Base-by-base conservation (phyloP, 2,113 vertebrate species). In the Smithornis capensis region DNA sequence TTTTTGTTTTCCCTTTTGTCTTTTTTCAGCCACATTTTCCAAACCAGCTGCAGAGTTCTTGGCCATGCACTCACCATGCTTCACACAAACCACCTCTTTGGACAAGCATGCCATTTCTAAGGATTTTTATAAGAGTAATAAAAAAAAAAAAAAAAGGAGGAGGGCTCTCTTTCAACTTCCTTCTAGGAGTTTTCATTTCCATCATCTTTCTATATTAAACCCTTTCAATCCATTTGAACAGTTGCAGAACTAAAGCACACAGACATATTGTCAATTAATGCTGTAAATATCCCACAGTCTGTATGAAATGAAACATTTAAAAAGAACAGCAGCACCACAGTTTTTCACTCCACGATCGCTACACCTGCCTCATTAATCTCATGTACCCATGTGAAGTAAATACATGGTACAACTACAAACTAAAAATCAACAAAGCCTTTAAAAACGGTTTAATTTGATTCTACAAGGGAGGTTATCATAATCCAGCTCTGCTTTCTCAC, bases 211-310 rank as follows among this genome's bases (percentile, higher is more conserved):
- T 63, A 67, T 57, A 89, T 94, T 42, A 95, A 95, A 92, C 76
- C 84, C 79, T 92, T 96, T 18, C 76, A 94, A 93, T 80, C 63
- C 92, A 84, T 97, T 49, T 71, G 67, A 96, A 84, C 65, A 81
- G 91, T 70, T 77, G 49, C 89, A 96, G 94, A 94, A 96, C 90
- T 89, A 93, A 96, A 97, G 93, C 83, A 92, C 64, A 71, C 90
- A 91, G 95, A 89, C 91, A 95, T 82, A 88, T 52, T 93, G 86
- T 80, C 96, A 97, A 94, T 97, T 98, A 97, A 93, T 85, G 94
- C 79, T 69, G 87, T 90, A 94, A 97, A 97, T 64, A 95, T 37
- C 88, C 93, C 83, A 83, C 80, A 44, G 89, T 24, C 95, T 84
- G 88, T 19, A 94, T 55, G 89, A 97, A 97, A 87, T 18, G 76